Conservation (phyloP, 2,888 invertebrate species). For the Cerastis leucographa region DNA sequence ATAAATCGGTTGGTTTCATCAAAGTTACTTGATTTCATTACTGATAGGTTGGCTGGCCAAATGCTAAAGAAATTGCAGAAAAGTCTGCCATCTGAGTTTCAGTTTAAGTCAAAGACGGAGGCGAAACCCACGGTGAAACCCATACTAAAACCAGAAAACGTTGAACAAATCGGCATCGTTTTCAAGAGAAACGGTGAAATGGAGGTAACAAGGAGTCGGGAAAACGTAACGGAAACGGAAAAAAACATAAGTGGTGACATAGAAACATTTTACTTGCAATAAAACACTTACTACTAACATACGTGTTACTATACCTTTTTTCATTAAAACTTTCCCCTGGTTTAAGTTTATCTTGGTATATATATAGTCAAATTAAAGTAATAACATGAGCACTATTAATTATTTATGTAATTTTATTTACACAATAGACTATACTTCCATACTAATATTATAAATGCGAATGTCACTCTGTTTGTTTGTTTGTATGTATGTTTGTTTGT, state of each 20-base stretch:
- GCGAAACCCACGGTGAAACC: no score
- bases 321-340: background rate
- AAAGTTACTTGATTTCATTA: constrained; percentile 27
- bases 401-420: no score
- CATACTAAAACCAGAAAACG: background rate
- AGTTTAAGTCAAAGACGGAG: background rate
- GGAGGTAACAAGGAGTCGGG: background rate
- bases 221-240: background rate
- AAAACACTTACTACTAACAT: background rate
- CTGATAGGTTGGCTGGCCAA: constrained; percentile 11
- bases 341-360: no score
- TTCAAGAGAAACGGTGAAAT: constrained; percentile 20
- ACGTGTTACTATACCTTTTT: background rate
- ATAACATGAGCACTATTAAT: no score
- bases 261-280: background rate
- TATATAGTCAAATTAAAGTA: no score
- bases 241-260: background rate
- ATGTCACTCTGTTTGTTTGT: no score
- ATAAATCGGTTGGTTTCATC: constrained; percentile 15
- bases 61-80: constrained; percentile 31
- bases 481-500: no score
- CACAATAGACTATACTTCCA: no score
- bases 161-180: constrained; percentile 37
- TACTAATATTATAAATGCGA: no score
- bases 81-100: no score